Evolutionary conservation across 35 echinoderm and acorn worm genomes (phyloP), one percentile per base, ranked within the genome.

Genomic region (Anneissia japonica): DNA sequence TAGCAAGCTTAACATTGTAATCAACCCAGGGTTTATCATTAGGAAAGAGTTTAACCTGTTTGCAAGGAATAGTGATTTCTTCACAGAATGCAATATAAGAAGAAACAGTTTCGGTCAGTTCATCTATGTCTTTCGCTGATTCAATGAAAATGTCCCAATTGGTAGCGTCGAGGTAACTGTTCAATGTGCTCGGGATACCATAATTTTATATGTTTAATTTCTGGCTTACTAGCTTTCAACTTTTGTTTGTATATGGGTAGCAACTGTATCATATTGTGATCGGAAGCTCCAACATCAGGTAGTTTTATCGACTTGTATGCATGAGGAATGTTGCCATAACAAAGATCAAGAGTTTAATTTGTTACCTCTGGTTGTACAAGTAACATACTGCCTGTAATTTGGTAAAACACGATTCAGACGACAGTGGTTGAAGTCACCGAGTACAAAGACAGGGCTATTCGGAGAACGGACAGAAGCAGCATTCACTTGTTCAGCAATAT

Each of bases 41-140:
- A 30, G 91, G 76, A 56, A 75, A 88, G 32, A 82, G 26, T 73
- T 84, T 88, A 32, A 88, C 74, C 9, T 73, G 45, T 39, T 64
- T 83, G 23, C 32, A n/a, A 46, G 84, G 85, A 31, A 92, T 73
- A 73, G 33, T 77, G 21, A 88, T 29, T 74, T 88, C 79, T 37
- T 83, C 85, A 83, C 90, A 92, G 39, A 92, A 92, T 34, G 56
- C 77, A 31, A 92, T 84, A 86, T 92, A 88, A 6, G 64, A 37
- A 6, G 77, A 88, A 35, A 92, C 73, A 32, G 74, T 78, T 23
- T 85, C 81, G 19, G 81, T 84, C 31, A 87, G 32, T 79, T 93
- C 81, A 55, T 89, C 28, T 46, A 87, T 87, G 33, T 83, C 30
- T 7, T 64, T 73, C 16, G 51, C 39, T 16, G 81, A 84, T 34